Conservation (phyloP, 2,113 vertebrate genomes). For the Eublepharis macularius region DNA sequence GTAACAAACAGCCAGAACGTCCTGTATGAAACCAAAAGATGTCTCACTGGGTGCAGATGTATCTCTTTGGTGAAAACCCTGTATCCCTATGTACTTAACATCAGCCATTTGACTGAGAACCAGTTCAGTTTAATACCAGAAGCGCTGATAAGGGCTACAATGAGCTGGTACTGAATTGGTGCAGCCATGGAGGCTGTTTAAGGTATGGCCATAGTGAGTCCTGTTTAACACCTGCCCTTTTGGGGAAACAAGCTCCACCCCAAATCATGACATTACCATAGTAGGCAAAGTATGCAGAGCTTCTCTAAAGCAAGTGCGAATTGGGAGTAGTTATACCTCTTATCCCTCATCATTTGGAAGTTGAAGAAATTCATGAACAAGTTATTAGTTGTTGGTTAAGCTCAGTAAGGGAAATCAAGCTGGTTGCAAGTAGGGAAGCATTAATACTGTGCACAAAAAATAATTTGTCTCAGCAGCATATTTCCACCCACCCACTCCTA, state of each 20-base stretch:
- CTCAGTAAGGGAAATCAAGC: constrained; percentile 57
- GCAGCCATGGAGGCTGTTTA: neutral
- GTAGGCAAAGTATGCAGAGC: neutral
- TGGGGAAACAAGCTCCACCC: neutral
- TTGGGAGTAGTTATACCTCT: neutral
- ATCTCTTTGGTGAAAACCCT: neutral
- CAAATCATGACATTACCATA: neutral
- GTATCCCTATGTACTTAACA: neutral
- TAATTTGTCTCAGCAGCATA: constrained; percentile 46
- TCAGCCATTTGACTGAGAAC: no score
- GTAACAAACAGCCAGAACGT: neutral
- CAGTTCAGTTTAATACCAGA: neutral
- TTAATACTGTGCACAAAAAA: constrained; percentile 55
- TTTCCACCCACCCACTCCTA: constrained; percentile 51
- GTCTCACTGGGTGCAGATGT: neutral
- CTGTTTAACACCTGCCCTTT: neutral
- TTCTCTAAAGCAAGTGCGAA: neutral
- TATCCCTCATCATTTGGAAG: neutral
- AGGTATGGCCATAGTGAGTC: neutral
- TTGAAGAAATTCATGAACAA: neutral
- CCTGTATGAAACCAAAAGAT: neutral
- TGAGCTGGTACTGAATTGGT: neutral
- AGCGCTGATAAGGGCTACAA: neutral
- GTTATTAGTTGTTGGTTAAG: constrained; percentile 34
- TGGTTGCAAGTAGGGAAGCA: constrained; percentile 59